These are phyloP conservation scores for Tenthredo livida DNA, from an alignment of 2,888 invertebrate species.

Conservation along the genomic window DNA sequence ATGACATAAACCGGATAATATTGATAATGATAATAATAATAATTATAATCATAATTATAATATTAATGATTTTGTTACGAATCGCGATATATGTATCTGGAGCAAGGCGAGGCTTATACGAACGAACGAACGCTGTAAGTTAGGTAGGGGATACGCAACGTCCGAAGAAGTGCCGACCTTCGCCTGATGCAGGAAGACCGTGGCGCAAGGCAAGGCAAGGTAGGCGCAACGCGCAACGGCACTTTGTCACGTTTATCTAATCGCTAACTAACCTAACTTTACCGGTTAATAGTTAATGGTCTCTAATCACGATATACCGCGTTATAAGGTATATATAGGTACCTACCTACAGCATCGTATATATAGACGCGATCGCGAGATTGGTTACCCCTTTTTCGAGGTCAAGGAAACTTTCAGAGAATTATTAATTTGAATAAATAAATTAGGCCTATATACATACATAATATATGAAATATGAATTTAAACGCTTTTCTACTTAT, in stretches of 20 bases:
- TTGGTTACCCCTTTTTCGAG: neutral
- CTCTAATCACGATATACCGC: slow-evolving; percentile 13
- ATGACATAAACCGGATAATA: neutral
- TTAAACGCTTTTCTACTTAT: too few relatives aligned
- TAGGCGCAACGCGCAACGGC: slow-evolving; percentile 18
- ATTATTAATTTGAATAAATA: too few relatives aligned
- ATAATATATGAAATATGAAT: too few relatives aligned
- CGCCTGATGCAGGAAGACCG: slow-evolving; percentile 26
- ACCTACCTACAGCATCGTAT: neutral
- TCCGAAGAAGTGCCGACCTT: slow-evolving; percentile 32
- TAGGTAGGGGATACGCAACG: neutral
- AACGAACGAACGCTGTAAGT: neutral
- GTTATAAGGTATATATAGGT: neutral
- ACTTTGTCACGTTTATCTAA: slow-evolving; percentile 47
- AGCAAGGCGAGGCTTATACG: slow-evolving; percentile 24
- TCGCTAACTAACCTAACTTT: slow-evolving; percentile 17
- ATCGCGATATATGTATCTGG: slow-evolving; percentile 48
- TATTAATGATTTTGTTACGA: slow-evolving; percentile 3
- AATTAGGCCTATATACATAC: too few relatives aligned
- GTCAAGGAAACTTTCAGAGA: neutral
- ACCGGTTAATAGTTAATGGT: slow-evolving; percentile 11
- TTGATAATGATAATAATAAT: neutral
- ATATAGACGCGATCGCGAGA: neutral
- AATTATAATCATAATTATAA: neutral
- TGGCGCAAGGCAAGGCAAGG: neutral